Percentiles rank a stretch among this genome's conserved stretches.
phyloP scores from a whole-genome alignment of 2,797 vertebrate species.

The Coccyzus lansbergi region DNA sequence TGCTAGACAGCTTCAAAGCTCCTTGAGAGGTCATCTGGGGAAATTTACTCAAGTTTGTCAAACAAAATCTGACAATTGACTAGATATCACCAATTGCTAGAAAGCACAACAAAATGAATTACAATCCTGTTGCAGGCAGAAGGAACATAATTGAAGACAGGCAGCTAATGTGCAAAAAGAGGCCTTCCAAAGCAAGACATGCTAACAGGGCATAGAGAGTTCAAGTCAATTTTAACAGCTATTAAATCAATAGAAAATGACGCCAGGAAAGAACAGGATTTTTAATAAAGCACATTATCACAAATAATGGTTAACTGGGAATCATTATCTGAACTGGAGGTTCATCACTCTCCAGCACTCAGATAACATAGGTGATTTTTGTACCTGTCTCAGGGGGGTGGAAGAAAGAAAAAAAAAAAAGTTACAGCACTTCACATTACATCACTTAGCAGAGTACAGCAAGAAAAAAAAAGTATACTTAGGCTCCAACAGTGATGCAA shows the following conservation, averaged over 20 bases:
- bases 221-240: slow-evolving; percentile 36
- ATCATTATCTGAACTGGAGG: slow-evolving; percentile 51
- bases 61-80: neutral
- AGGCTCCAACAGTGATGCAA: slow-evolving; percentile 38
- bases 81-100: neutral
- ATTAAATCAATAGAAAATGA: slow-evolving; percentile 21
- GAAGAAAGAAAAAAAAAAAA: slow-evolving; percentile 3
- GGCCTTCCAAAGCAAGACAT: neutral
- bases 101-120: neutral
- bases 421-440: slow-evolving; percentile 77
- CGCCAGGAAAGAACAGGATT: slow-evolving; percentile 21
- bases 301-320: slow-evolving; percentile 15
- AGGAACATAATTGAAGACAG: neutral
- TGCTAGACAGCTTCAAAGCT: neutral
- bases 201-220: neutral
- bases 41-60: neutral
- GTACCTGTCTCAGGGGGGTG: neutral
- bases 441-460: slow-evolving; percentile 55
- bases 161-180: neutral
- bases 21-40: neutral
- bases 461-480: neutral
- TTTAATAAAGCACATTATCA: neutral
- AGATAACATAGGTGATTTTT: slow-evolving; percentile 62
- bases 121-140: neutral
- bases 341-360: slow-evolving; percentile 38